Conservation (phyloP, 2,113 vertebrate genomes). For the Cephalopterus ornatus region DNA sequence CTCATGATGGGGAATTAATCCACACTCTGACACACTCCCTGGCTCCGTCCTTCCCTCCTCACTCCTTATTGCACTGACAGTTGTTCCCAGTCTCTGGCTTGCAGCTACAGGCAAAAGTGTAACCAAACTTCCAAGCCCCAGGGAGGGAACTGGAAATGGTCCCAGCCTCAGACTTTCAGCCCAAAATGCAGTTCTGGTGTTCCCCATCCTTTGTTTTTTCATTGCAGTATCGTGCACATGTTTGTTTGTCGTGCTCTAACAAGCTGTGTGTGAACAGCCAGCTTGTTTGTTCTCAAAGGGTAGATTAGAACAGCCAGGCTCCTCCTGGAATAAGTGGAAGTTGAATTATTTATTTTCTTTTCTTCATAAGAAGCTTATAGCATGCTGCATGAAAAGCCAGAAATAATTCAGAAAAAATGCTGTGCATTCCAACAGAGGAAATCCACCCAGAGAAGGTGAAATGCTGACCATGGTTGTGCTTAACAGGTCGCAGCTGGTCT, state of each 20-base stretch:
- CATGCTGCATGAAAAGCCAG: conserved; percentile 63
- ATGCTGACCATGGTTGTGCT: neutral
- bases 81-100: neutral
- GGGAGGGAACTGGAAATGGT: neutral
- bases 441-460: neutral
- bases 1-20: neutral
- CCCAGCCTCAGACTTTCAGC: neutral
- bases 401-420: conserved; percentile 67
- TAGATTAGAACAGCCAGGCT: conserved; percentile 65
- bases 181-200: neutral
- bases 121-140: neutral
- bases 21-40: neutral
- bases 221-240: neutral
- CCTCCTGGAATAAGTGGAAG: conserved; percentile 54
- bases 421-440: conserved; percentile 31
- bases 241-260: conserved; percentile 52
- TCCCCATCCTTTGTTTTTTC: neutral
- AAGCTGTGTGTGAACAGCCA: conserved; percentile 54
- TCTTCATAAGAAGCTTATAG: conserved; percentile 71
- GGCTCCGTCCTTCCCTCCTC: neutral
- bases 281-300: conserved; percentile 69
- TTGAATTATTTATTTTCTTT: conserved; percentile 72
- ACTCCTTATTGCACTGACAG: neutral
- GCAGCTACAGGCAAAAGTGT: neutral
- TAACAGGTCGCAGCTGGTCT: neutral